Conservation (phyloP, 1,140 invertebrate species). For the Oncopeltus fasciatus region DNA sequence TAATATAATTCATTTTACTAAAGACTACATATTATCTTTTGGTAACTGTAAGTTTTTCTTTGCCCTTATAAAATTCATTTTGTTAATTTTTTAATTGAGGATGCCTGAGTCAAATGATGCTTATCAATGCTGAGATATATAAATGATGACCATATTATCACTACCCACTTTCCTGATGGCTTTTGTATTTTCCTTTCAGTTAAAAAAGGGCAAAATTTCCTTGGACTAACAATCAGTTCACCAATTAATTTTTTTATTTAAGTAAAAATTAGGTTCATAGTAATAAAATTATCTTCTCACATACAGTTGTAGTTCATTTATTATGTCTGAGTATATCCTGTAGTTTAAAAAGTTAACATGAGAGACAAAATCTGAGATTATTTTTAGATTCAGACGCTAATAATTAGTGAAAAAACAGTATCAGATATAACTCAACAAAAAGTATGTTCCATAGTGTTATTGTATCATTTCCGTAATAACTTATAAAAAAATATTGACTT, state of each 20-base stretch:
- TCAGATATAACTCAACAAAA: no score
- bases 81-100: not conserved
- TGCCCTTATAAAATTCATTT: not conserved
- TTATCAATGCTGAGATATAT: not conserved
- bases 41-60: not conserved
- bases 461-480: no score
- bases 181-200: not conserved
- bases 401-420: no score
- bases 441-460: no score
- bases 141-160: conserved; percentile 1
- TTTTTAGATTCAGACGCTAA: no score
- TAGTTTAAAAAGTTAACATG: not conserved
- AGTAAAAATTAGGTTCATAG: not conserved
- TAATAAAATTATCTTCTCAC: not conserved
- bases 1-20: no score
- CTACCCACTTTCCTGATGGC: conserved; percentile 11
- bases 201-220: not conserved
- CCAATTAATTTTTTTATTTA: not conserved
- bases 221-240: not conserved
- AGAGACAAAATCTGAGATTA: no score
- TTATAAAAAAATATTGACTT: no score
- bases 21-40: no score
- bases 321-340: not conserved
- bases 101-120: not conserved
- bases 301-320: not conserved